Percentiles rank a stretch among this genome's conserved stretches.
phyloP scores from a whole-genome alignment of 2,888 invertebrate genomes.

The Bruchidius siliquastri region DNA sequence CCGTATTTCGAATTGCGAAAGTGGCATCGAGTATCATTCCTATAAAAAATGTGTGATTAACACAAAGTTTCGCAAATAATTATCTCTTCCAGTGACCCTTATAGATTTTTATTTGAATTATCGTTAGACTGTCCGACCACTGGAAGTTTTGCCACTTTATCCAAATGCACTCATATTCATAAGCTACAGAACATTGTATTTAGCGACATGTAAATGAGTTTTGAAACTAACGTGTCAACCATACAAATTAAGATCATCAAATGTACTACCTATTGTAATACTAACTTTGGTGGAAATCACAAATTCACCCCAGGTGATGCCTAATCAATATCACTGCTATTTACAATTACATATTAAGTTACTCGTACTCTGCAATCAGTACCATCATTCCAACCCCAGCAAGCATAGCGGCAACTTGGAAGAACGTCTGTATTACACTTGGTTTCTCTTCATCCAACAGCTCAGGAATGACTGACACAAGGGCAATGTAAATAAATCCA shows the following conservation, averaged over 20 bases:
- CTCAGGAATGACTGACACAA: conserved; percentile 98
- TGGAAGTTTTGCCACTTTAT: too few species aligned
- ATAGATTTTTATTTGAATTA: too few species aligned
- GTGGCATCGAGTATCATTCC: too few species aligned
- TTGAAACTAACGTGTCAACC: too few species aligned
- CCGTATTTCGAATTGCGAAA: too few species aligned
- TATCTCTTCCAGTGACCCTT: too few species aligned
- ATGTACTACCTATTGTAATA: neutral
- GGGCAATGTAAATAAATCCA: conserved; percentile 99
- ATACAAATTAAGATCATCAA: neutral
- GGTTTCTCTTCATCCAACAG: conserved; percentile 79
- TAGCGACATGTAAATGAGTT: too few species aligned
- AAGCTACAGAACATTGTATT: too few species aligned
- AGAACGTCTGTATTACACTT: conserved; percentile 78
- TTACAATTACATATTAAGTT: conserved; percentile 18
- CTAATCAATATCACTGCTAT: neutral
- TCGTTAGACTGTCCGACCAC: too few species aligned
- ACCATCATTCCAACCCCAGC: conserved; percentile 95
- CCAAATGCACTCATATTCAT: too few species aligned
- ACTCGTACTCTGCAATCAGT: conserved; percentile 79
- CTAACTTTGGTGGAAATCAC: neutral
- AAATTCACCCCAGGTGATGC: neutral
- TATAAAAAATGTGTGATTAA: too few species aligned
- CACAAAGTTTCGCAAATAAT: too few species aligned
- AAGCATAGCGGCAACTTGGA: conserved; percentile 84